Evolutionary conservation across 2,797 vertebrate species (phyloP).

Genomic region (Halcyon smyrnensis): DNA sequence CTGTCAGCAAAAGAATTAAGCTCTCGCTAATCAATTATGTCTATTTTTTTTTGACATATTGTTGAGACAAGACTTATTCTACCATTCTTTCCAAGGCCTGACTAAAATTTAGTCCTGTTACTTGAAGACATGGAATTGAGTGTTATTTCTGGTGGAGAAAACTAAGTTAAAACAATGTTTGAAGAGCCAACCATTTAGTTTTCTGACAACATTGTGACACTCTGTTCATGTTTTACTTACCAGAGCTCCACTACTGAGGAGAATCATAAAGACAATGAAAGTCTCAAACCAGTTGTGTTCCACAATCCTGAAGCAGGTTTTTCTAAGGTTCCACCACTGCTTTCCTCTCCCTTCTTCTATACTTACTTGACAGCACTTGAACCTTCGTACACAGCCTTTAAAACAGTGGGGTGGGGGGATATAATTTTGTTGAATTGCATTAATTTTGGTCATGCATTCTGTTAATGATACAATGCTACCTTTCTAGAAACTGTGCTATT

Average conservation of each 20-base stretch:
- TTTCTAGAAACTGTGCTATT: not conserved
- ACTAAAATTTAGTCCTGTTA: not conserved
- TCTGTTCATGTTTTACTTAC: conserved; percentile 77
- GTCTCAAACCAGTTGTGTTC: conserved; percentile 99
- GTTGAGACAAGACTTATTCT: not conserved
- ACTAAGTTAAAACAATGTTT: not conserved
- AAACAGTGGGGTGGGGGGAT: not conserved
- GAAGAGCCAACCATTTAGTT: not conserved
- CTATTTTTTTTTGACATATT: not conserved
- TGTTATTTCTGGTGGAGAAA: not conserved
- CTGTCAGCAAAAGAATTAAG: not conserved
- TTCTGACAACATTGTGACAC: not conserved
- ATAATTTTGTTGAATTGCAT: not conserved
- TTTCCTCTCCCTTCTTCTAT: conserved; percentile 90
- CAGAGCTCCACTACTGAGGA: conserved; percentile 96
- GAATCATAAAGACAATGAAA: conserved; percentile 99
- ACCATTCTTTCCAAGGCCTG: not conserved
- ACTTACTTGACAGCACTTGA: conserved; percentile 91
- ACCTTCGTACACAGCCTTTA: conserved; percentile 87
- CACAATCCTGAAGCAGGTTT: conserved; percentile 93
- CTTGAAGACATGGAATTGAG: not conserved
- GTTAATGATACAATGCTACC: not conserved
- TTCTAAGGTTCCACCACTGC: conserved; percentile 94
- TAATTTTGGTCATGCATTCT: not conserved
- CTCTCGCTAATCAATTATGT: not conserved